Percentiles rank a stretch among this genome's conserved stretches.
These are phyloP conservation scores for Sitobion miscanthi DNA, from an alignment of 1,140 invertebrate species.

Conservation along the genomic window DNA sequence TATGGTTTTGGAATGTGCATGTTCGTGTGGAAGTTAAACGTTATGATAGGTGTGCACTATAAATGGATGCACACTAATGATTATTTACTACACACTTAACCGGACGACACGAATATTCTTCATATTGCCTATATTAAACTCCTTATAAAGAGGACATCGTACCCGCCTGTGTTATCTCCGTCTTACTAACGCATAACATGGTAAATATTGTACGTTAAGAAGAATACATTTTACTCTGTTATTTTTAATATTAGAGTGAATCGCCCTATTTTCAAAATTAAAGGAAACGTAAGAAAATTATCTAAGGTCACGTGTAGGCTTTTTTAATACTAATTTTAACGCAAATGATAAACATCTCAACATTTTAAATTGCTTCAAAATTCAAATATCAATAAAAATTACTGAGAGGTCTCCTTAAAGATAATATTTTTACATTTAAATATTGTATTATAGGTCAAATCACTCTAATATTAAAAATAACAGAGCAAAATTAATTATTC, in stretches of 20 bases:
- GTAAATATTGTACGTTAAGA: neutral
- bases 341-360: neutral
- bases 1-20: neutral
- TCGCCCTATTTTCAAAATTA: neutral
- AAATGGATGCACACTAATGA: too few species aligned
- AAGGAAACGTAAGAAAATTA: neutral
- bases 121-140: neutral
- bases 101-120: neutral
- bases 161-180: too few species aligned
- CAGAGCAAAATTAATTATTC: neutral
- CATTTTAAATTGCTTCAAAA: too few species aligned
- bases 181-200: neutral
- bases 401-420: too few species aligned
- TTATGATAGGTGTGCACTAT: neutral
- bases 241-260: neutral
- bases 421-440: too few species aligned
- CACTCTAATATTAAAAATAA: neutral
- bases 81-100: neutral
- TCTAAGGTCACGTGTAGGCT: too few species aligned
- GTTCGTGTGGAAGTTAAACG: neutral
- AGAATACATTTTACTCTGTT: neutral
- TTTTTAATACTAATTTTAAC: neutral
- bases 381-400: too few species aligned
- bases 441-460: neutral
- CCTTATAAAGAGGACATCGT: neutral